phyloP scores from a whole-genome alignment of 2,113 vertebrate genomes.

The Procavia capensis region DNA sequence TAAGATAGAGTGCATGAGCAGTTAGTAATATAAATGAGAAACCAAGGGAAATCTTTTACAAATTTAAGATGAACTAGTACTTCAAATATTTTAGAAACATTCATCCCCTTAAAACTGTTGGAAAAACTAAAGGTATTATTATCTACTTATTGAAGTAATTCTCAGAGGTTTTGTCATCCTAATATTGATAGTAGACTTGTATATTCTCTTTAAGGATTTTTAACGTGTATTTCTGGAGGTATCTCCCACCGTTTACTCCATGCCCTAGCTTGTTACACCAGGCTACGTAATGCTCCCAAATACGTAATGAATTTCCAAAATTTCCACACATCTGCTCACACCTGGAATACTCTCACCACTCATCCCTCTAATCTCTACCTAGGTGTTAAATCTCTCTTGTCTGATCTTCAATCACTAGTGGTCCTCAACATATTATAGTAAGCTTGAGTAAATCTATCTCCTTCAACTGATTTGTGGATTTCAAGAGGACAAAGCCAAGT shows the following conservation, averaged over 20 bases:
- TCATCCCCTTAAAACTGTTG: not conserved
- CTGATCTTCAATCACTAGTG: not conserved
- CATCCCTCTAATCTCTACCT: not conserved
- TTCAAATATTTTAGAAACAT: constrained; percentile 20
- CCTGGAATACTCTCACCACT: not conserved
- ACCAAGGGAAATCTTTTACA: constrained; percentile 4
- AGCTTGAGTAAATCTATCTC: not conserved
- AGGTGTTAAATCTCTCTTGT: not conserved
- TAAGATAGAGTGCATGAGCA: not conserved
- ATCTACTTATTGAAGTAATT: not conserved
- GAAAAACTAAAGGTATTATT: not conserved
- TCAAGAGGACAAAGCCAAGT: not conserved
- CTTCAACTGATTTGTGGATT: not conserved
- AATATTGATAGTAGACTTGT: not conserved
- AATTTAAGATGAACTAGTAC: not conserved
- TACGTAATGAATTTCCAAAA: not conserved
- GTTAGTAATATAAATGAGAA: not conserved
- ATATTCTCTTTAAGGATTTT: not conserved
- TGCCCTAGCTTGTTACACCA: not conserved
- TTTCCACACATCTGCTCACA: not conserved
- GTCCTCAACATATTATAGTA: not conserved
- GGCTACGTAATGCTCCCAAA: not conserved
- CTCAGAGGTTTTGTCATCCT: not conserved
- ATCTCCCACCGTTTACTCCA: not conserved
- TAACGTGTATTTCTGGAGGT: not conserved